Conservation (phyloP, 2,113 vertebrate genomes). For the Hypocryptadius cinnamomeus region DNA sequence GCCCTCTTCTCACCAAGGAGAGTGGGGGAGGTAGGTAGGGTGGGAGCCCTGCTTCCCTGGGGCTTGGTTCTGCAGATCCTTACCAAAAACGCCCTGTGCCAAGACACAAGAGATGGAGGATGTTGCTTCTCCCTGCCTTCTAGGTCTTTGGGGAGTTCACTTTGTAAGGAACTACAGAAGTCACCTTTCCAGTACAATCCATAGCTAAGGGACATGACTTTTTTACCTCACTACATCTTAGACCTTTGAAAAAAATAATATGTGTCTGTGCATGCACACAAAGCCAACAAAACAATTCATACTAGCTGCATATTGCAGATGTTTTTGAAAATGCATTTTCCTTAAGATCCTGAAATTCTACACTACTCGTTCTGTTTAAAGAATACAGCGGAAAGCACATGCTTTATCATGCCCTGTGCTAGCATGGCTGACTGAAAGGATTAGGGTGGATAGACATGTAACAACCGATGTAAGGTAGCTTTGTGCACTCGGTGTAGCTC, state of each 20-base stretch:
- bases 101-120: background rate
- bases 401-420: background rate
- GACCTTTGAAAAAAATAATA: background rate
- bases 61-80: background rate
- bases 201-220: background rate
- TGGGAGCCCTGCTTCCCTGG: background rate
- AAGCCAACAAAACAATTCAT: background rate
- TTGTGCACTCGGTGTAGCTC: fast-evolving
- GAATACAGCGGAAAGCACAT: background rate
- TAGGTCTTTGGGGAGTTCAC: background rate
- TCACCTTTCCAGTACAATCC: background rate
- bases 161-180: background rate
- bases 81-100: background rate
- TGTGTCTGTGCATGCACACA: fast-evolving
- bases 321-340: background rate
- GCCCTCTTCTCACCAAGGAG: background rate
- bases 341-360: background rate
- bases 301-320: too few relatives aligned
- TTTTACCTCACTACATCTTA: background rate
- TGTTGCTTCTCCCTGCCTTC: background rate
- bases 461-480: background rate
- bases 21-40: fast-evolving
- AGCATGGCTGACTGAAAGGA: background rate
- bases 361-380: background rate
- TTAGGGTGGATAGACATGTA: background rate